These are phyloP conservation scores for Unio pictorum DNA, from an alignment of 2,888 invertebrate genomes.

Conservation along the genomic window DNA sequence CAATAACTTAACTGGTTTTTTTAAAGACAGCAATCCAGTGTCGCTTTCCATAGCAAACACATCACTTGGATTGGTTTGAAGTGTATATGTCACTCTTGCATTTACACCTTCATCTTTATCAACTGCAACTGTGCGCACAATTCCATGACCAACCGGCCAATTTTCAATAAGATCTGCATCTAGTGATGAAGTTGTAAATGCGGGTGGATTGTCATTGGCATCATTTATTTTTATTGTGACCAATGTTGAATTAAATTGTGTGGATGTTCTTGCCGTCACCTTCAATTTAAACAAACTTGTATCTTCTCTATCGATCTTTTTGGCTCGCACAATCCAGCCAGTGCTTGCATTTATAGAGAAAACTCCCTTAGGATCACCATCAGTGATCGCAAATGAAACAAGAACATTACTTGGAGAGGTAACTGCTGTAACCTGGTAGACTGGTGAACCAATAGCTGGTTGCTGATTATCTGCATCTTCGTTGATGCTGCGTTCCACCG, in stretches of 20 bases:
- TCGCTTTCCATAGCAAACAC: slow-evolving; percentile 88
- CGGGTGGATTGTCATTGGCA: slow-evolving; percentile 92
- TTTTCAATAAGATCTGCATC: slow-evolving; percentile 86
- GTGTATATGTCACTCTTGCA: slow-evolving; percentile 85
- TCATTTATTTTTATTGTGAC: slow-evolving; percentile 89
- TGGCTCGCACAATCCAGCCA: slow-evolving; percentile 84
- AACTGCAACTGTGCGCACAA: slow-evolving; percentile 88
- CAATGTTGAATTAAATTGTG: slow-evolving; percentile 83
- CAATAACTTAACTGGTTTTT: slow-evolving; percentile 76
- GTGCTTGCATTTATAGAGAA: slow-evolving; percentile 86
- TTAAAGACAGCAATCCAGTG: slow-evolving; percentile 91
- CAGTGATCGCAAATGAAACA: slow-evolving; percentile 76
- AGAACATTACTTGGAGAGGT: slow-evolving; percentile 11
- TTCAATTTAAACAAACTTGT: slow-evolving; percentile 83
- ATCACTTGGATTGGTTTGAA: slow-evolving; percentile 83
- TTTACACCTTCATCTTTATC: slow-evolving; percentile 92
- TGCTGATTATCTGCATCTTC: slow-evolving; percentile 83
- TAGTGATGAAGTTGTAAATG: slow-evolving; percentile 59
- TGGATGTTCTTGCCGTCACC: slow-evolving; percentile 84
- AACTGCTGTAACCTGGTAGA: slow-evolving; percentile 79
- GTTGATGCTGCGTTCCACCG: slow-evolving; percentile 84
- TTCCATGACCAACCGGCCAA: slow-evolving; percentile 93
- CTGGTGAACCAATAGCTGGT: slow-evolving; percentile 78
- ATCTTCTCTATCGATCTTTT: slow-evolving; percentile 88
- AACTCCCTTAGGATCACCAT: slow-evolving; percentile 83